Conservation (phyloP, 2,113 vertebrate species). For the Cephalopholis sonnerati region DNA sequence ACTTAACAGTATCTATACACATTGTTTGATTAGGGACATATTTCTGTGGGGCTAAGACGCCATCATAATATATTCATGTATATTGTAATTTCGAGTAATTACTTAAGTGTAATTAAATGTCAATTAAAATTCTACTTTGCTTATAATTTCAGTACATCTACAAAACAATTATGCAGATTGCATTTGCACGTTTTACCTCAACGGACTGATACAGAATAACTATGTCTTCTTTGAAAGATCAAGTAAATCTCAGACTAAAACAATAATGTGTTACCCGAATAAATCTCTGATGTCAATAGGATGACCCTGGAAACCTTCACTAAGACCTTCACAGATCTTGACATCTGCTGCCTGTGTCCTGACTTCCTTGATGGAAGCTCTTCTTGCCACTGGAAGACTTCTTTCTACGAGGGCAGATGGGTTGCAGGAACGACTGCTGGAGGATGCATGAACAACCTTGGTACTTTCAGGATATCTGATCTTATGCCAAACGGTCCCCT, state of each 20-base stretch:
- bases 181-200: not conserved
- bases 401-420: slow-evolving; percentile 76
- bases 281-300: slow-evolving; percentile 56
- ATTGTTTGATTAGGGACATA: not conserved
- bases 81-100: not conserved
- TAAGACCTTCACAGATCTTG: slow-evolving; percentile 58
- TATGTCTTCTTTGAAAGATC: not conserved
- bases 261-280: not conserved
- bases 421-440: slow-evolving; percentile 81
- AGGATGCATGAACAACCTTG: slow-evolving; percentile 65
- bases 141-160: not conserved
- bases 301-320: slow-evolving; percentile 78
- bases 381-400: slow-evolving; percentile 68
- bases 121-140: not conserved
- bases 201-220: not conserved
- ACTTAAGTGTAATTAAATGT: not conserved
- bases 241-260: not conserved
- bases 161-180: not conserved
- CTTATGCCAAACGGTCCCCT: not conserved
- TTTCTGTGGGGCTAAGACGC: not conserved
- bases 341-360: slow-evolving; percentile 79
- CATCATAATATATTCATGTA: too few relatives aligned
- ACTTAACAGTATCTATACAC: not conserved
- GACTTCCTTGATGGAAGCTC: slow-evolving; percentile 76
- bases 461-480: slow-evolving; percentile 63